Conservation (phyloP, 2,113 vertebrate species). For the Fulmarus glacialis region DNA sequence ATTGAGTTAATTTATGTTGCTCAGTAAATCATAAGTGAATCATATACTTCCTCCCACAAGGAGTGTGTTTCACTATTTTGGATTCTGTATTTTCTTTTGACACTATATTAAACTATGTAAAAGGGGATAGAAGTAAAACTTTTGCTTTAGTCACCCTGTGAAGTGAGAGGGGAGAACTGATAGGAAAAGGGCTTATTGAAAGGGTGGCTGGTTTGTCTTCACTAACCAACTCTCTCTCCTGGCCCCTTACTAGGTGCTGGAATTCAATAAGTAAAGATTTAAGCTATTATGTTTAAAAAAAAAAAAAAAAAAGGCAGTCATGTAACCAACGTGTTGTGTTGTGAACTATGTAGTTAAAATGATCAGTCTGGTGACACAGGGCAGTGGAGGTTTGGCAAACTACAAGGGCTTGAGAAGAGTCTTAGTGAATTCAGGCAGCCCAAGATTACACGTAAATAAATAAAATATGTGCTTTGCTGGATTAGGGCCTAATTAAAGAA, state of each 20-base stretch:
- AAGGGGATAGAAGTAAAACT: neutral
- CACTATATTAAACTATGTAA: neutral
- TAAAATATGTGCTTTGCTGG: neutral
- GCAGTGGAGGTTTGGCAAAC: neutral
- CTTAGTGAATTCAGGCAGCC: neutral
- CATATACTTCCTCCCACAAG: neutral
- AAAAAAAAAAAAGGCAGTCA: accelerated
- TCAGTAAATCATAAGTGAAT: constrained; percentile 26
- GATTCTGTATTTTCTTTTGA: neutral
- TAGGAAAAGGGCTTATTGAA: neutral
- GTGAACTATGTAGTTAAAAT: neutral
- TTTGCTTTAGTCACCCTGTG: neutral
- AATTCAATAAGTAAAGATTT: neutral
- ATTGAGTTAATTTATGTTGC: constrained; percentile 12
- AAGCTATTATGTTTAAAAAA: neutral
- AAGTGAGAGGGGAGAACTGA: neutral
- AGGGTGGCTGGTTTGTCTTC: neutral
- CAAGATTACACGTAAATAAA: neutral
- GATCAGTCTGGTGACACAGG: neutral
- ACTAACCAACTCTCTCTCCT: neutral
- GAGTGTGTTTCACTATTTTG: neutral
- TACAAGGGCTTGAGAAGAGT: neutral
- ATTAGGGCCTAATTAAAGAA: neutral
- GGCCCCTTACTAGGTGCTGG: neutral
- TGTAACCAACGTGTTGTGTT: neutral